These are phyloP conservation scores for Platycercus adscitus DNA, from an alignment of 2,113 vertebrate genomes.

Conservation along the genomic window DNA sequence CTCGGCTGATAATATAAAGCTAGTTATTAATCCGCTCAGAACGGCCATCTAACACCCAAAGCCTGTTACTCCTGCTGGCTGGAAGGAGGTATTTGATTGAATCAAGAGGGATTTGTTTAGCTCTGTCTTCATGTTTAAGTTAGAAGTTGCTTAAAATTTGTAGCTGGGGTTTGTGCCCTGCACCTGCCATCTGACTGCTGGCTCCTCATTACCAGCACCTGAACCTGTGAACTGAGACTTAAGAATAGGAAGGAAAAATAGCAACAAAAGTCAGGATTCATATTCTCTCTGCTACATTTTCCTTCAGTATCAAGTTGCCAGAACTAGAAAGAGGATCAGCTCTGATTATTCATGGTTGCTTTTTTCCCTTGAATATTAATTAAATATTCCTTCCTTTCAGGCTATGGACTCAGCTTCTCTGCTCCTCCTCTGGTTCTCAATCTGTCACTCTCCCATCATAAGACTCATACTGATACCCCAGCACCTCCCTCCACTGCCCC, in stretches of 20 bases:
- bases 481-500: accelerated
- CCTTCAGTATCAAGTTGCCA: not conserved
- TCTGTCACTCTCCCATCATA: not conserved
- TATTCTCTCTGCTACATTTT: not conserved
- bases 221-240: not conserved
- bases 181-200: not conserved
- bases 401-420: not conserved
- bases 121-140: constrained; percentile 34
- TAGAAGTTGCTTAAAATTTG: constrained; percentile 1
- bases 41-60: constrained; percentile 34
- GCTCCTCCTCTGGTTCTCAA: not conserved
- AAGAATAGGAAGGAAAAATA: not conserved
- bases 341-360: not conserved
- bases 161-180: not conserved
- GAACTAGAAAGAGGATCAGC: not conserved
- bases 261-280: not conserved
- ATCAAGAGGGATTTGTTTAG: constrained; percentile 31
- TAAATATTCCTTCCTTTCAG: not conserved
- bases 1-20: constrained; percentile 59
- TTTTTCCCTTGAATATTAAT: not conserved
- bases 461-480: not conserved
- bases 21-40: constrained; percentile 69
- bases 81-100: constrained; percentile 60
- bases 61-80: constrained; percentile 58
- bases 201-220: not conserved